phyloP scores from a whole-genome alignment of 2,888 invertebrate species.

The Dryobotodes eremita region DNA sequence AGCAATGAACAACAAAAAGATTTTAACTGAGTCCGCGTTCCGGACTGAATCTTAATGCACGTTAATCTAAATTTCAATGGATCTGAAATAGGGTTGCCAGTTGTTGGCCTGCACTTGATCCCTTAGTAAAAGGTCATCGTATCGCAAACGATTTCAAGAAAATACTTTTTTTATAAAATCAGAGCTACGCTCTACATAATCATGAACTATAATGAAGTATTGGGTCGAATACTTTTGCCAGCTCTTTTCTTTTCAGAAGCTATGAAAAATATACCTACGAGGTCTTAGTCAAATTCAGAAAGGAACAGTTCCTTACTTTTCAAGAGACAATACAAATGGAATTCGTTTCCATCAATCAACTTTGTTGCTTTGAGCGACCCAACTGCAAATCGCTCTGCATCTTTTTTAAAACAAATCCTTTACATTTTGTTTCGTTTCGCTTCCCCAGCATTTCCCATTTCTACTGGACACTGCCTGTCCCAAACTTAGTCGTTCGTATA shows the following conservation, averaged over 20 bases:
- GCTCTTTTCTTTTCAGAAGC: not conserved
- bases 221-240: not conserved
- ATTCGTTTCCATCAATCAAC: constrained; percentile 47
- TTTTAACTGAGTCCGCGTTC: constrained; percentile 73
- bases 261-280: not conserved
- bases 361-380: constrained; percentile 45
- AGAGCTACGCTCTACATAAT: not conserved
- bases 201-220: not conserved
- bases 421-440: constrained; percentile 40
- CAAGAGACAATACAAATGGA: constrained; percentile 13
- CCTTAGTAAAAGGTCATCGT: constrained; percentile 10
- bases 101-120: constrained; percentile 27
- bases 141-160: not conserved
- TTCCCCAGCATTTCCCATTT: constrained; percentile 41
- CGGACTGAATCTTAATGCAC: constrained; percentile 76
- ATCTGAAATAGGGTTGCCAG: constrained; percentile 66
- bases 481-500: constrained; percentile 55
- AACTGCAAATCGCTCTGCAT: constrained; percentile 31
- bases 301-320: not conserved
- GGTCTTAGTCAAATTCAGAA: not conserved
- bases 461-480: constrained; percentile 38
- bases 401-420: constrained; percentile 55
- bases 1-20: constrained; percentile 79
- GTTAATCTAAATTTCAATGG: constrained; percentile 81
- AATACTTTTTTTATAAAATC: not conserved